Evolutionary conservation across 2,113 vertebrate species (phyloP), one percentile per base, ranked within the genome.

Genomic region (Phalacrocorax carbo): DNA sequence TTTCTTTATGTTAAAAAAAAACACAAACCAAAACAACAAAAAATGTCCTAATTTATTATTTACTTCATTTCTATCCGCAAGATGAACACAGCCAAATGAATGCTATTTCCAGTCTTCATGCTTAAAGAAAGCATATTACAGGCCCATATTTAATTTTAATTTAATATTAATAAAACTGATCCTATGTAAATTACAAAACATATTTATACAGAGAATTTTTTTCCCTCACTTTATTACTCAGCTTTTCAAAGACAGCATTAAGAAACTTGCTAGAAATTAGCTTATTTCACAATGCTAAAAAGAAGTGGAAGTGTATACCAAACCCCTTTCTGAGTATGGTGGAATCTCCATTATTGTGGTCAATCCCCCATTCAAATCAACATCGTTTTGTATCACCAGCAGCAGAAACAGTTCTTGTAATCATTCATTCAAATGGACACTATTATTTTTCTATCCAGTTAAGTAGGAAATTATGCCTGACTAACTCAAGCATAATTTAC

Each of bases 141-240:
- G 11, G n/a, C 80, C 22, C 32, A 71, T 44, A 73, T 88, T 73
- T 65, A 78, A 52, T 66, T 34, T 71, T 95, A 93, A 97, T 88
- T 92, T 89, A 93, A 97, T 92, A 90, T 61, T 82, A 44, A 90
- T 93, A 91, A 81, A 95, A 84, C 64, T 16, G 66, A 96, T 79
- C 87, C 62, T 84, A 88, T 77, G 55, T 86, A 92, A 93, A 88
- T 86, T 92, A 83, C 34, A 90, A 82, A 72, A 95, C 81, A 90
- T 51, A 94, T 34, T 96, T 90, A 79, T 49, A 66, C 80, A 95
- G 81, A 79, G 65, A 86, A 76, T 44, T 3, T 4, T 11, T 86
- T 69, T 84, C 89, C 9, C 34, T 90, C 42, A 71, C 30, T 88
- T 57, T 89, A 93, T 85, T 96, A 70, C 91, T 88, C 82, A 82